Evolutionary conservation across 2,888 invertebrate species (phyloP), one percentile per base, ranked within the genome.

Genomic region (Pollenia angustigena): DNA sequence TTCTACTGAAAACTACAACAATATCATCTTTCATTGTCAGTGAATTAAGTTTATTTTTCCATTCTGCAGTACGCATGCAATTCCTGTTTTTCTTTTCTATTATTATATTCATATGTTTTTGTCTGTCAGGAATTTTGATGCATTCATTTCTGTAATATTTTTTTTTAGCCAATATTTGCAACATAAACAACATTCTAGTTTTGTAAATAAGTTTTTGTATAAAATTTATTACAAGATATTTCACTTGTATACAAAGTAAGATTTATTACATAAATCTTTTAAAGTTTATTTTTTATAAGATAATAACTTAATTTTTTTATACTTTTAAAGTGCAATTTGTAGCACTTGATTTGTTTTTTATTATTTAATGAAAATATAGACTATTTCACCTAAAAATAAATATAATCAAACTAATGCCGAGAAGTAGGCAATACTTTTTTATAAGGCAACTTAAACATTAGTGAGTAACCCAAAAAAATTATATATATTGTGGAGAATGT

Each of bases 81-180:
- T 74, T 66, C 16, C 23, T 46, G 32, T 80, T 44, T 23, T 32
- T 48, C 32, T 69, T 12, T 54, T 10, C 54, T 56, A 18, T 69
- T 62, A 68, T 56, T 68, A 60, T 80, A 75, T 85, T 85, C 79
- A 81, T 82, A 81, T 76, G 60, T 78, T 78, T 84, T 76, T 74
- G 68, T 62, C 81, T 84, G 83, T 81, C 84, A 84, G 72, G 76
- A 78, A 76, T 84, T 84, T 87, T 87, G 83, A 87, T 84, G 87
- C 68, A 87, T 87, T 84, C 81, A 87, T 84, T 86, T 79, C 52
- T 75, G 12, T 69, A 60, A 66, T 44, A 50, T 48, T 58, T 50
- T 54, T 71, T 72, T 64, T 46, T 12, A 42, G 18, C 18, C 58
- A 66, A 52, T 16, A 79, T 68, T 58, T 74, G 58, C 74, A 79